phyloP scores from a whole-genome alignment of 53 echinoderm and acorn worm species.

The Luidia sarsii region DNA sequence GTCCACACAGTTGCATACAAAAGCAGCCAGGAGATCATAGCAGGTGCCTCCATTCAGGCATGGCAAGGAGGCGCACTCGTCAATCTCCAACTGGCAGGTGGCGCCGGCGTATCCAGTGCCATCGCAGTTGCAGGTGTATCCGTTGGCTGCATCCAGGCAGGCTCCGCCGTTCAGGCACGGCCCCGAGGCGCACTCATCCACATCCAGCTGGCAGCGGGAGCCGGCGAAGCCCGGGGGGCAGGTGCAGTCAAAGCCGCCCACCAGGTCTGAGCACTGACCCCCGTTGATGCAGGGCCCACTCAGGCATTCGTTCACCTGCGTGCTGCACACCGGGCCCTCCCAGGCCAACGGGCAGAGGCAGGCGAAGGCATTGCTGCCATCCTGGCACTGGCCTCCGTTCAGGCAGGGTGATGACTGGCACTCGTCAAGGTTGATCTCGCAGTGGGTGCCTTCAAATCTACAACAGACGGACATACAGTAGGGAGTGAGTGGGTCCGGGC shows the following conservation, averaged over 20 bases:
- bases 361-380: slow-evolving; percentile 76
- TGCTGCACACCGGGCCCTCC: slow-evolving; percentile 77
- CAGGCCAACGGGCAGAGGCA: slow-evolving; percentile 84
- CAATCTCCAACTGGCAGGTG: slow-evolving; percentile 72
- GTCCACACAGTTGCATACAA: slow-evolving; percentile 59
- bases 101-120: slow-evolving; percentile 66
- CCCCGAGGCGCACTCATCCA: slow-evolving; percentile 77
- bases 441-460: slow-evolving; percentile 78
- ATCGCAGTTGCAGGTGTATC: slow-evolving; percentile 67
- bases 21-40: slow-evolving; percentile 68
- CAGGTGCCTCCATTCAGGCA: slow-evolving; percentile 82
- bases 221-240: slow-evolving; percentile 79
- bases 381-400: slow-evolving; percentile 79
- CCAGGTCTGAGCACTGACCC: slow-evolving; percentile 68
- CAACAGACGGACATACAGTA: too few species aligned
- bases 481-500: too few species aligned
- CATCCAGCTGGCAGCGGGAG: slow-evolving; percentile 72
- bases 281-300: slow-evolving; percentile 85
- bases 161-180: slow-evolving; percentile 81
- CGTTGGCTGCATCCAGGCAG: slow-evolving; percentile 75
- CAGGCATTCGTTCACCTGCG: slow-evolving; percentile 82
- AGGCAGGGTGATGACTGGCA: slow-evolving; percentile 82
- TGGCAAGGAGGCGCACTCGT: slow-evolving; percentile 83
- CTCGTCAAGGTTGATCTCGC: slow-evolving; percentile 80
- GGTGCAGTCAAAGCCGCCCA: slow-evolving; percentile 78